These are phyloP conservation scores for Thripadectes ignobilis DNA, from an alignment of 2,797 vertebrate species.

Conservation along the genomic window DNA sequence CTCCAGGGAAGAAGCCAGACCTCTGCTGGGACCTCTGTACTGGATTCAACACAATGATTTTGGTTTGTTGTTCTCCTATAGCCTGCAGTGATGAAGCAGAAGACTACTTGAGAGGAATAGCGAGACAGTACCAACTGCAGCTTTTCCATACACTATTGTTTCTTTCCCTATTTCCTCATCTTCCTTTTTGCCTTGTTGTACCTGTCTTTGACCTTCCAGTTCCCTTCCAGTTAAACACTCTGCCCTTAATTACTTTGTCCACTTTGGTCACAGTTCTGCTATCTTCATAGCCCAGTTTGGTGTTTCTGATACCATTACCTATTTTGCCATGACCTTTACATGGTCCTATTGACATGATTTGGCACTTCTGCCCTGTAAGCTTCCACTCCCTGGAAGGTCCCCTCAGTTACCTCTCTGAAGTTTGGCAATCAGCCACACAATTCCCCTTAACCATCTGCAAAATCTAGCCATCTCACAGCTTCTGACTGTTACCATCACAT, in stretches of 20 bases:
- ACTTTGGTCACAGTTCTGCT: not conserved
- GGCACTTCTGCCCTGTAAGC: not conserved
- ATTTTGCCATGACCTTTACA: not conserved
- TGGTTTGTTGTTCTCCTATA: not conserved
- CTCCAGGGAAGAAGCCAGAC: not conserved
- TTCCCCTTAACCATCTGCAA: not conserved
- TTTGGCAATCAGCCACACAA: not conserved
- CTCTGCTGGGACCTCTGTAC: not conserved
- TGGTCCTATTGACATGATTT: not conserved
- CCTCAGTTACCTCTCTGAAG: not conserved
- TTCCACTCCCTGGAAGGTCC: not conserved
- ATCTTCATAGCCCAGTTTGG: accelerated
- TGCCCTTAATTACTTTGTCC: not conserved
- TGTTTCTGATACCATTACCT: not conserved
- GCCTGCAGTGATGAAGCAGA: not conserved
- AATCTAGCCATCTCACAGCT: not conserved
- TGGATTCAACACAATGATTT: not conserved
- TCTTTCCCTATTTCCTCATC: not conserved
- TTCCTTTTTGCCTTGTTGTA: not conserved
- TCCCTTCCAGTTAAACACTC: not conserved
- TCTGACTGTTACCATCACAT: not conserved
- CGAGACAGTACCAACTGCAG: accelerated
- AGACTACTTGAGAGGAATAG: not conserved
- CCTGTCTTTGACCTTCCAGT: not conserved
- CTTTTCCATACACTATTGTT: not conserved